Base-by-base conservation (phyloP, 2,113 vertebrate genomes). In the Erpornis zantholeuca region DNA sequence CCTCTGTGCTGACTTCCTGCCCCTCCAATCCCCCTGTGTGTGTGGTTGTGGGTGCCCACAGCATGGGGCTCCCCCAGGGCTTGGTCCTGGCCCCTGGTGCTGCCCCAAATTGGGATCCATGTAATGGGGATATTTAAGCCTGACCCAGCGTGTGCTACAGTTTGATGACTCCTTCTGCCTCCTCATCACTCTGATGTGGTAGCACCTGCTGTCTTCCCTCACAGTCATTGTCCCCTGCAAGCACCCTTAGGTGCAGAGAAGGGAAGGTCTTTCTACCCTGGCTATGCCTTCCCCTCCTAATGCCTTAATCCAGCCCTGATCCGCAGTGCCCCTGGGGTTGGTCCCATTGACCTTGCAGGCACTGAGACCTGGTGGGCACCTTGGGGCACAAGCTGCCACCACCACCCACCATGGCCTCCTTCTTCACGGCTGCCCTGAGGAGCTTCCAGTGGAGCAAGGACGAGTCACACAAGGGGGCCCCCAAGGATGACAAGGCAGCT, bases 261-360 rank as follows among this genome's bases (percentile, higher is more conserved):
- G 3, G 57, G 76, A 96, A 92, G 76, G 82, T 63, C 38, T 82
- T 86, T 60, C 70, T 66, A 79, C 45, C 82, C 70, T 35, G 86
- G 15, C 71, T 73, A 66, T 92, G 75, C 29, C 87, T 82, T 82
- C 95, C 84, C 81, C 90, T 96, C 93, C 94, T 98, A 98, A 98
- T 98, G 96, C 98, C 95, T 94, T 98, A 98, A 98, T 97, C 98
- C 96, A 31, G 73, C 97, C 97, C 98, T 96, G 92, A 96, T 94
- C 95, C 88, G 8, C 35, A 0, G 92, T 15, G 88, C 94, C 85
- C 96, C 97, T 96, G 95, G 95, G 92, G 97, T 45, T 64, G 66
- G 56, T 97, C 88, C 96, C 56, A 3, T 95, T 97, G 96, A 98
- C 97, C 97, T 96, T 97, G 90, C 86, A 65, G 86, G 61, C 31